phyloP scores from a whole-genome alignment of 2,113 vertebrate genomes.

The Melanocharis versteri region DNA sequence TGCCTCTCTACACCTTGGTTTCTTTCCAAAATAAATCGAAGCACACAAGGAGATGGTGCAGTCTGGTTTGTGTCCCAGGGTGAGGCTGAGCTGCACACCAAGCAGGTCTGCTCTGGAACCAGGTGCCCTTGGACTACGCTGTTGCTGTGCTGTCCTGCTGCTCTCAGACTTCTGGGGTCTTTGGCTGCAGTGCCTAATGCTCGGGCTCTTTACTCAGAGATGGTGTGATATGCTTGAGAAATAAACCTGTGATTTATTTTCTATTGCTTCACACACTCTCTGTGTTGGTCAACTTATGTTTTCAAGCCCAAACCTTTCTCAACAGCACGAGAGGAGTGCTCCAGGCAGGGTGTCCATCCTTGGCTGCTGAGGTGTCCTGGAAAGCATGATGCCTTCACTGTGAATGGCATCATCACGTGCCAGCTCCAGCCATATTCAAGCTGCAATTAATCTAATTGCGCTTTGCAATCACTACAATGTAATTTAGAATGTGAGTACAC shows the following conservation, averaged over 20 bases:
- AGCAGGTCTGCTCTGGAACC: not conserved
- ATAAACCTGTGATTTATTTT: not conserved
- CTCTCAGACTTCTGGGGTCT: not conserved
- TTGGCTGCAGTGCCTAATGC: not conserved
- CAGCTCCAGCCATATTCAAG: not conserved
- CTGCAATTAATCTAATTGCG: not conserved
- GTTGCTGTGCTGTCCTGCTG: accelerated
- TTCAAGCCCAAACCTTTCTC: not conserved
- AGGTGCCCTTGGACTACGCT: accelerated
- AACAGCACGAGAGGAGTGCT: not conserved
- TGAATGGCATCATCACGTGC: accelerated
- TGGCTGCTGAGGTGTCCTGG: not conserved
- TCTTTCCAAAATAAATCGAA: not conserved
- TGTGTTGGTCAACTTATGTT: not conserved
- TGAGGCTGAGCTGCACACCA: not conserved
- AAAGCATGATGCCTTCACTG: not conserved
- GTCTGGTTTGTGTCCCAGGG: not conserved
- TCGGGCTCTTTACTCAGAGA: not conserved
- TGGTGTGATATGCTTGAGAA: not conserved
- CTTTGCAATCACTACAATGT: accelerated
- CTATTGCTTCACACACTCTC: accelerated
- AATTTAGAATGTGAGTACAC: not conserved
- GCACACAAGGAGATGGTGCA: not conserved
- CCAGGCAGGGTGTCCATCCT: not conserved
- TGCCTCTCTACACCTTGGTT: not conserved